These are phyloP conservation scores for Hirtodrosophila cameraria DNA, from an alignment of 2,888 invertebrate genomes.

Conservation along the genomic window DNA sequence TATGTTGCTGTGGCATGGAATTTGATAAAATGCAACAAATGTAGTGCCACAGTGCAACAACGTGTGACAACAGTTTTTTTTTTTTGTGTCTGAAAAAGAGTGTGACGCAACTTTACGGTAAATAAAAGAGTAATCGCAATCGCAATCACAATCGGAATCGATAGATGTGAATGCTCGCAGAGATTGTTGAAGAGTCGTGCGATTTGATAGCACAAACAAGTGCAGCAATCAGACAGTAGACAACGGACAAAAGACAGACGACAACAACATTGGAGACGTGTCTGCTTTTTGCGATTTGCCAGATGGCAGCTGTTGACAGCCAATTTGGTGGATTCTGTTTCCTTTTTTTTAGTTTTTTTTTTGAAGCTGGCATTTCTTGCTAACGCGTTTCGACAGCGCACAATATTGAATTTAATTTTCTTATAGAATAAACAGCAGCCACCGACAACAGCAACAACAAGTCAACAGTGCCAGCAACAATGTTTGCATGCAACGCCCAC, in stretches of 20 bases:
- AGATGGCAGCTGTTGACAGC: slow-evolving; percentile 61
- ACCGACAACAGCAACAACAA: slow-evolving; percentile 7
- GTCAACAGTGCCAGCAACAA: slow-evolving; percentile 33
- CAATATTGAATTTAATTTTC: slow-evolving; percentile 48
- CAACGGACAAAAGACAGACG: not conserved
- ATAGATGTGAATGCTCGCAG: slow-evolving; percentile 38
- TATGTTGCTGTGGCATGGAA: not conserved
- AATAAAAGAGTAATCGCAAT: slow-evolving; percentile 34
- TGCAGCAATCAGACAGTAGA: slow-evolving; percentile 41
- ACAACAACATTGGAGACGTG: slow-evolving; percentile 5
- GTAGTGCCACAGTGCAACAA: not conserved
- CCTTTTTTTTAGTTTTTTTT: slow-evolving; percentile 25
- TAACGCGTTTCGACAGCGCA: slow-evolving; percentile 27
- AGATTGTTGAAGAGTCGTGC: slow-evolving; percentile 28
- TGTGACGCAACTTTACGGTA: slow-evolving; percentile 37
- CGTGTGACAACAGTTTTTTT: not conserved
- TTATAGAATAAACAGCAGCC: slow-evolving; percentile 29
- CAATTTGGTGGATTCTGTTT: slow-evolving; percentile 55
- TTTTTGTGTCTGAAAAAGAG: no score
- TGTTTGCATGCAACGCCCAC: slow-evolving; percentile 47
- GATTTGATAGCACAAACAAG: slow-evolving; percentile 41
- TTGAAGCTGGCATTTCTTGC: slow-evolving; percentile 27
- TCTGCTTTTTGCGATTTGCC: slow-evolving; percentile 15
- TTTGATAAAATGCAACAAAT: slow-evolving; percentile 11
- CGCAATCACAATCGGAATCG: slow-evolving; percentile 20